These are phyloP conservation scores for Nymphicus hollandicus DNA, from an alignment of 2,113 vertebrate genomes.

Conservation along the genomic window DNA sequence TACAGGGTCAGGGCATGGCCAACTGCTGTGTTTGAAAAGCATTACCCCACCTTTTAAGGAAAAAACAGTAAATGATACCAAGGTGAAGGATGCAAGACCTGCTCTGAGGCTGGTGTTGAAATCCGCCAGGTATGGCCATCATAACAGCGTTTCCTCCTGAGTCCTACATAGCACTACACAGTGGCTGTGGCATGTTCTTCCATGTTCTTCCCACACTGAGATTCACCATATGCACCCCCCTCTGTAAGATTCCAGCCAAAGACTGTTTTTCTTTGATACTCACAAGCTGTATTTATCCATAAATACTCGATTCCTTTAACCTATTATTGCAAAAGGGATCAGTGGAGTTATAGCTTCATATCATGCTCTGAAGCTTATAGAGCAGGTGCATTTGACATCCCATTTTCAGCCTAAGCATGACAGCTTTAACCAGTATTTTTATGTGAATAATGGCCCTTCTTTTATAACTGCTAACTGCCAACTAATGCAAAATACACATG, in stretches of 20 bases:
- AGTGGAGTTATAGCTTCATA: not conserved
- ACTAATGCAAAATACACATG: not conserved
- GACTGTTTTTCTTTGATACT: not conserved
- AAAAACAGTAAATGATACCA: not conserved
- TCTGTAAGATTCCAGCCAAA: not conserved
- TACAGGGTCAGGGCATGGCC: not conserved
- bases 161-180: not conserved
- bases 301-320: not conserved
- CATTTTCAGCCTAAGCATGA: not conserved
- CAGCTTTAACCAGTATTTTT: not conserved
- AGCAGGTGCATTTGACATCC: not conserved
- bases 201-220: no score
- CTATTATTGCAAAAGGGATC: not conserved
- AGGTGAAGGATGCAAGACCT: not conserved
- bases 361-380: not conserved
- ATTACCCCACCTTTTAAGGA: not conserved
- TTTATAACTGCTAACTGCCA: not conserved
- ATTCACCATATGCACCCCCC: not conserved
- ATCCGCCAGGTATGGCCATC: not conserved
- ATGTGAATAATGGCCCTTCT: not conserved
- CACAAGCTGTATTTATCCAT: not conserved
- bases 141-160: not conserved
- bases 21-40: not conserved
- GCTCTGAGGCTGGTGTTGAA: not conserved
- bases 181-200: no score